Evolutionary conservation across 2,113 vertebrate species (phyloP), one percentile per base, ranked within the genome.

Genomic region (Trogon melanurus): DNA sequence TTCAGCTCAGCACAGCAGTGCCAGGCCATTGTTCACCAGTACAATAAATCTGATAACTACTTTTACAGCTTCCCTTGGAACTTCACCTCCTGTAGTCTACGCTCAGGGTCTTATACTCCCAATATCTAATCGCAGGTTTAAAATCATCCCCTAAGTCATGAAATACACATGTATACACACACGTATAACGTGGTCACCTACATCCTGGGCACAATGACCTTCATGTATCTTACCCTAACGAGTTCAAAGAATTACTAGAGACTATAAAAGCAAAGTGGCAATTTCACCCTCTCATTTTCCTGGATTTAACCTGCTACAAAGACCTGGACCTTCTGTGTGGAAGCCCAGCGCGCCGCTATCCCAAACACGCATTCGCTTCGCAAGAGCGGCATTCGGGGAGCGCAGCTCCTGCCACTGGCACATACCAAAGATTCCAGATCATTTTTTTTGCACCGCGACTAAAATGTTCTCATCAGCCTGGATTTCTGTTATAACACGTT

Each of bases 361-460:
- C 78, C 88, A 69, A 70, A 89, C 27, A 7, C 9, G 32, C 67
- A 4, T 74, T 71, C 8, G 2, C 6, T 30, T n/a, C 72, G 36
- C 32, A 75, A 44, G 61, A 48, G 53, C 38, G 3, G 47, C 4
- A 11, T 11, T 47, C 50, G 21, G 8, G 48, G 65, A 73, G 79
- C 4, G 6, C 84, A 64, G 82, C 85, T 97, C 95, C 85, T 95
- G 96, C 96, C 98, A 85, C 96, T 88, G 94, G 95, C 93, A 96
- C 98, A 98, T 98, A 97, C 96, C 98, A 97, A 73, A 89, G 95
- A 98, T 98, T 98, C 97, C 97, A 95, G 13, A 71, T 94, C 85
- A 60, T 65, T 93, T 41, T 96, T 93, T 96, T 93, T 93, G 94
- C 58, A 93, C 93, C 88, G 79, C 66, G 10, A 88, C 86, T 81